Evolutionary conservation across 1,140 invertebrate species (phyloP), one percentile per base, ranked within the genome.

Genomic region (Harlomillsia oculata): DNA sequence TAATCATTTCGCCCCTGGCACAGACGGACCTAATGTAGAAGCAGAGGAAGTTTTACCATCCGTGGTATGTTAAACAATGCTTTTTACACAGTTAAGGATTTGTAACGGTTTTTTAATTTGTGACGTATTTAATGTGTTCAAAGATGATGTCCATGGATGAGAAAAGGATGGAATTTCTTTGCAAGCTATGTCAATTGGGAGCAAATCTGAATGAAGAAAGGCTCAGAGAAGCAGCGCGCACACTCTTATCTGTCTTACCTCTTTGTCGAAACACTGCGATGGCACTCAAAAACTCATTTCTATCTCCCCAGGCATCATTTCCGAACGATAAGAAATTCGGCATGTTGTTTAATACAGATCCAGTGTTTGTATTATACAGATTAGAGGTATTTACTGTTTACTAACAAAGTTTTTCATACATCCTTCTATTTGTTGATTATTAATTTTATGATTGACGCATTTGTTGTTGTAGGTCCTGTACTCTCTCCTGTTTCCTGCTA

Each of bases 31-130:
- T 20, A 88, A 85, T 71, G 72, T 82, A 21, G 85, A 89, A 68
- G 86, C 87, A 0, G 93, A 97, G 76, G 85, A 82, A 69, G 84
- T 81, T 67, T 72, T 97, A 49, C 92, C 93, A 14, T 91, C 92
- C 49, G 90, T 96, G 64, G 88, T 92, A 71, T 77, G 80, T 37
- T 50, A 2, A 36, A 20, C 29, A 20, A 39, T 20, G 1, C 2
- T 30, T 18, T 39, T 56, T 36, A n/a, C n/a, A n/a, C n/a, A n/a
- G 32, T 9, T 34, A 34, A 34, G 32, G 32, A 34, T 34, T 9
- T 34, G 8, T 34, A 34, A 53, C 41, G 49, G 9, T 34, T 34
- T 9, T 11, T n/a, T 34, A 34, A 34, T 34, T 30, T n/a, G n/a
- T n/a, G n/a, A n/a, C n/a, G n/a, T n/a, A n/a, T n/a, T n/a, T n/a